Evolutionary conservation across 92 coral and sea anemone genomes (phyloP).

Genomic region (Hydrozoanthus gracilis): DNA sequence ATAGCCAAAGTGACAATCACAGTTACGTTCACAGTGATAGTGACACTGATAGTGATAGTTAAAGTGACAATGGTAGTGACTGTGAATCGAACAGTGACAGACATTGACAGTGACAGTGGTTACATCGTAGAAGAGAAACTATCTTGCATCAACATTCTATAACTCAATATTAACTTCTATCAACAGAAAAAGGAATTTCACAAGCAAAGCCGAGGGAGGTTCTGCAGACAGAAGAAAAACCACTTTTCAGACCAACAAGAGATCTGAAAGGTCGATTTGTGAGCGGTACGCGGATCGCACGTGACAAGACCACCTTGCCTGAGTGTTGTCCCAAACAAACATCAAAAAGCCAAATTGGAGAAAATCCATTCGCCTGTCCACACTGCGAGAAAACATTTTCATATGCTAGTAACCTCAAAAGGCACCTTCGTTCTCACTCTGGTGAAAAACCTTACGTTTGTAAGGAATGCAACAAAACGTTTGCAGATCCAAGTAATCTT

Average conservation of each 20-base stretch:
- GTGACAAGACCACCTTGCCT: not conserved
- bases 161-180: not conserved
- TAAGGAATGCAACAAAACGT: constrained; percentile 28
- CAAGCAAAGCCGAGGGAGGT: not conserved
- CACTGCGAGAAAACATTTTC: constrained; percentile 28
- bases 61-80: not conserved
- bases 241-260: constrained; percentile 26
- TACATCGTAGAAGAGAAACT: too few relatives aligned
- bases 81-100: not conserved
- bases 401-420: constrained; percentile 36
- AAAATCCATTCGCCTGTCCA: constrained; percentile 39
- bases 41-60: too few relatives aligned
- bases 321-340: not conserved
- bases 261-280: constrained; percentile 35
- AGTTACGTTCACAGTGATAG: too few relatives aligned
- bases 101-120: not conserved
- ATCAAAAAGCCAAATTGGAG: constrained; percentile 16
- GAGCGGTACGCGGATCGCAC: not conserved
- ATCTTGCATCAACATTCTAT: not conserved
- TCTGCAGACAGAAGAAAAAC: not conserved
- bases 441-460: constrained; percentile 45
- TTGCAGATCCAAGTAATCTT: constrained; percentile 38
- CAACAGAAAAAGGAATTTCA: not conserved
- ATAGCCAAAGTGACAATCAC: too few relatives aligned
- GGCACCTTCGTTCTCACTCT: constrained; percentile 43